phyloP scores from a whole-genome alignment of 1,140 invertebrate species.

The Theocolax elegans region DNA sequence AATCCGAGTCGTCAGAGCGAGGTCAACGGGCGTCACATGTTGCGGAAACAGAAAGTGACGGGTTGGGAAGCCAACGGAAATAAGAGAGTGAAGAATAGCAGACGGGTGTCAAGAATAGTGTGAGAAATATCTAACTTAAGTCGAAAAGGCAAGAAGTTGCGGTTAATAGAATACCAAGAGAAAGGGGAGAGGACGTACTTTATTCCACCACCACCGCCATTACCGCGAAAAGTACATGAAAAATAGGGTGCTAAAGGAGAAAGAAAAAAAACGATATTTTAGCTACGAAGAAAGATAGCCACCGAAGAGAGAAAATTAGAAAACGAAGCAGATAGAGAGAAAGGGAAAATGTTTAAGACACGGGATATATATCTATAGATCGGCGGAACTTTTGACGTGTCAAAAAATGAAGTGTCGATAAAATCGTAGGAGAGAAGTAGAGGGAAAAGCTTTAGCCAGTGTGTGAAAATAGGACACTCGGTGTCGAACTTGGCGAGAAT shows the following conservation, averaged over 20 bases:
- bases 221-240: constrained; percentile 4
- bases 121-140: background rate
- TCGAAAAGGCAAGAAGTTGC: constrained; percentile 1
- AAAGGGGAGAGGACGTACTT: background rate
- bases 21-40: background rate
- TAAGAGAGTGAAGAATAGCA: background rate
- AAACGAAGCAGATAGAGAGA: background rate
- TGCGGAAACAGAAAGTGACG: too few relatives aligned
- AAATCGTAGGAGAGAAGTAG: background rate
- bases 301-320: background rate
- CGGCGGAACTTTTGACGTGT: too few relatives aligned
- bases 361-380: background rate
- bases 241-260: constrained; percentile 9
- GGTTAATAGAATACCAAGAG: constrained; percentile 24
- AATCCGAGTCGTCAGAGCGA: too few relatives aligned
- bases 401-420: too few relatives aligned
- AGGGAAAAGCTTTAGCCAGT: too few relatives aligned
- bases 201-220: too few relatives aligned
- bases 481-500: too few relatives aligned
- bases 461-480: too few relatives aligned
- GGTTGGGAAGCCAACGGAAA: too few relatives aligned
- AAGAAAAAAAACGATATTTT: constrained; percentile 9
- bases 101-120: too few relatives aligned
- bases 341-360: background rate
- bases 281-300: background rate